These are phyloP conservation scores for Hydropsyche tenuis DNA, from an alignment of 1,140 invertebrate species.

Conservation along the genomic window DNA sequence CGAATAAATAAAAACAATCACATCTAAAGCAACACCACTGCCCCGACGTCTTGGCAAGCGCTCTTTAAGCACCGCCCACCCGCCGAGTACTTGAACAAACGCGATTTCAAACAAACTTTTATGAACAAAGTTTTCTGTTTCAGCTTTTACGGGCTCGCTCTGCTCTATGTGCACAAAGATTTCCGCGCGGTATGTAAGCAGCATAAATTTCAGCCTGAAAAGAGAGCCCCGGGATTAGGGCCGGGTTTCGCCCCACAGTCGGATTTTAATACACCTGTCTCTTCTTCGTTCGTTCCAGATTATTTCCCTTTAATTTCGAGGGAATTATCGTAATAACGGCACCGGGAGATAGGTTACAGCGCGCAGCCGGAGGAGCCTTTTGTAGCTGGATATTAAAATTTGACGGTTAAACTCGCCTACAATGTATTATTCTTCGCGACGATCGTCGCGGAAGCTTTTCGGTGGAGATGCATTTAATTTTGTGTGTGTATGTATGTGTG, in stretches of 20 bases:
- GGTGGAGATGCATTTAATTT: background rate
- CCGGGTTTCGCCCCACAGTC: constrained; percentile 3
- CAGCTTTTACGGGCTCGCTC: constrained; percentile 46
- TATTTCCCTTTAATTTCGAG: constrained; percentile 48
- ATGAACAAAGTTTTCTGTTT: constrained; percentile 51
- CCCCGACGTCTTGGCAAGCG: constrained; percentile 29
- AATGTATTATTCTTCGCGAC: background rate
- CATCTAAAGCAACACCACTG: constrained; percentile 2
- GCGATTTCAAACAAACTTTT: constrained; percentile 51
- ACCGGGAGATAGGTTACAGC: constrained; percentile 27
- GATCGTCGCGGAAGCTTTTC: background rate
- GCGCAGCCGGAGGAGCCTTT: background rate
- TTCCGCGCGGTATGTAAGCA: constrained; percentile 31
- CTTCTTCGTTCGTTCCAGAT: constrained; percentile 42
- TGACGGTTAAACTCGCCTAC: background rate
- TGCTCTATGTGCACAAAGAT: constrained; percentile 42
- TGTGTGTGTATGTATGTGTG: too few species aligned
- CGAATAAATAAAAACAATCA: background rate
- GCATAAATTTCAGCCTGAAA: constrained; percentile 31
- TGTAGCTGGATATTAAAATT: constrained; percentile 35
- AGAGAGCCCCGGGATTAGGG: background rate
- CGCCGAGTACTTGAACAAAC: constrained; percentile 47
- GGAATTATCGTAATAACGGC: constrained; percentile 48
- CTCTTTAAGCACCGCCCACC: constrained; percentile 44
- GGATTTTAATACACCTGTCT: constrained; percentile 48